Evolutionary conservation across 2,113 vertebrate species (phyloP).

Genomic region (Zootoca vivipara): DNA sequence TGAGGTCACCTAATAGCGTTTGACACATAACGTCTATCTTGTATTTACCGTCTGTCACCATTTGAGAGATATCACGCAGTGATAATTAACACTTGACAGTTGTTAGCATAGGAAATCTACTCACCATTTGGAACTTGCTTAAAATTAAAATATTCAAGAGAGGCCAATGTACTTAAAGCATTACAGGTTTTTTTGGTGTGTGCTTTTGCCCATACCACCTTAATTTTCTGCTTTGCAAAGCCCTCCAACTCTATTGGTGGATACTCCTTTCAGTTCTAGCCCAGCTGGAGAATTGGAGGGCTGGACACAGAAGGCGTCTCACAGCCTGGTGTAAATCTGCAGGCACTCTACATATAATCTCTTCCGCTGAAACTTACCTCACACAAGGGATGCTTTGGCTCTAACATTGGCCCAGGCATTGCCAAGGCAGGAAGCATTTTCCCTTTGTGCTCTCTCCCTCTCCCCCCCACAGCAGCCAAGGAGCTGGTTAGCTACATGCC

Average conservation of each 20-base stretch:
- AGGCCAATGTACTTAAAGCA: background rate
- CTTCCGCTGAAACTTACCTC: background rate
- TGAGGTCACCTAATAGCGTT: background rate
- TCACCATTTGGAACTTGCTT: background rate
- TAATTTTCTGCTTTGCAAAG: too few species aligned
- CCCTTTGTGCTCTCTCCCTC: background rate
- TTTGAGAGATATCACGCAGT: background rate
- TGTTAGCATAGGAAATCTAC: background rate
- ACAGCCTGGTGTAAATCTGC: background rate
- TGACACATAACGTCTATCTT: background rate
- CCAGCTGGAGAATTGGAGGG: background rate
- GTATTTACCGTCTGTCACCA: background rate
- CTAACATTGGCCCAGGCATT: background rate
- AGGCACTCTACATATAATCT: background rate
- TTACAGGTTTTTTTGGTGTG: background rate
- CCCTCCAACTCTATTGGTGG: too few species aligned
- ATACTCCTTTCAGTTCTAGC: too few species aligned
- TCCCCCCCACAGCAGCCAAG: background rate
- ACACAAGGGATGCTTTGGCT: background rate
- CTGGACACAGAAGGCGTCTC: background rate
- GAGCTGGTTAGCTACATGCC: constrained; percentile 43
- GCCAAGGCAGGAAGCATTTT: background rate
- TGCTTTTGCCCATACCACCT: too few species aligned
- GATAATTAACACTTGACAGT: background rate
- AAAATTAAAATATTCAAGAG: background rate